Conservation (phyloP, 2,888 invertebrate species). For the Epicampocera succincta region DNA sequence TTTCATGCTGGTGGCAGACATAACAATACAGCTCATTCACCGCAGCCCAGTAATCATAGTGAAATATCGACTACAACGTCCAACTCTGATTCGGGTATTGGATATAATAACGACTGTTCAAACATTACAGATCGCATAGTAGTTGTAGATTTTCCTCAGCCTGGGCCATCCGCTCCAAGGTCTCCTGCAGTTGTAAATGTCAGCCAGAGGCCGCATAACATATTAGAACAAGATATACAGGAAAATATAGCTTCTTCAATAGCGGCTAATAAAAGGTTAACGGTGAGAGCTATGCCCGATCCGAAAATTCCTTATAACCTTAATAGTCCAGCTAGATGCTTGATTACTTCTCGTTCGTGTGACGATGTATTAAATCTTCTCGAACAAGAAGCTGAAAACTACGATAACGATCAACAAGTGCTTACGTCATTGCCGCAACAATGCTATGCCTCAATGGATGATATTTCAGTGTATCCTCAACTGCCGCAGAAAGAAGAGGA, state of each 20-base stretch:
- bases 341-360: slow-evolving; percentile 82
- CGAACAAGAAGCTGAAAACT: slow-evolving; percentile 70
- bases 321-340: slow-evolving; percentile 78
- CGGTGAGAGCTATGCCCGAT: slow-evolving; percentile 87
- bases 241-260: slow-evolving; percentile 45
- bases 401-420: slow-evolving; percentile 37
- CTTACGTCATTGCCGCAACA: slow-evolving; percentile 61
- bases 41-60: slow-evolving; percentile 92
- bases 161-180: slow-evolving; percentile 38
- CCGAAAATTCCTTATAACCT: slow-evolving; percentile 82
- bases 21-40: slow-evolving; percentile 85
- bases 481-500: slow-evolving; percentile 56
- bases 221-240: slow-evolving; percentile 61
- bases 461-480: slow-evolving; percentile 83
- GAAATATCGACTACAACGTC: slow-evolving; percentile 92
- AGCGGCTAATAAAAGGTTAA: slow-evolving; percentile 81
- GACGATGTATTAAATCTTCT: slow-evolving; percentile 83
- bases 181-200: slow-evolving; percentile 24
- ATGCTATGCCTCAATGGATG: slow-evolving; percentile 83
- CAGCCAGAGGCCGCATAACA: slow-evolving; percentile 57
- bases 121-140: slow-evolving; percentile 91
- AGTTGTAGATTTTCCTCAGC: slow-evolving; percentile 87
- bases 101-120: slow-evolving; percentile 93
- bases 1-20: slow-evolving; percentile 69
- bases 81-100: slow-evolving; percentile 97